These are phyloP conservation scores for Stigmatopora argus DNA, from an alignment of 2,113 vertebrate species.

Conservation along the genomic window DNA sequence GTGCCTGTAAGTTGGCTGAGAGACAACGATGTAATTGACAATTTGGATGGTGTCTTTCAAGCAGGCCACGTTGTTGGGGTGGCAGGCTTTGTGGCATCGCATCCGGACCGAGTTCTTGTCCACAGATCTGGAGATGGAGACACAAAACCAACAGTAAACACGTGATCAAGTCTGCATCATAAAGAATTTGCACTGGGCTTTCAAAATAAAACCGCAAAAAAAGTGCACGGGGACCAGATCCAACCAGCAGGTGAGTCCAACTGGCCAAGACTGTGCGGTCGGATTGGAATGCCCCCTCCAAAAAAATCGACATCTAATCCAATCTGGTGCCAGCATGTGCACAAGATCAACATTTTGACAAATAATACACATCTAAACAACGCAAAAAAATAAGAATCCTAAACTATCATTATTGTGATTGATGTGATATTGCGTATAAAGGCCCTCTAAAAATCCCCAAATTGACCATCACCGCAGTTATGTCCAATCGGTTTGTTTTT, in stretches of 20 bases:
- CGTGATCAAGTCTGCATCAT: neutral
- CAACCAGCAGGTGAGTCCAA: conserved; percentile 52
- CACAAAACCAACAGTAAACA: neutral
- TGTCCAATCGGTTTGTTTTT: conserved; percentile 16
- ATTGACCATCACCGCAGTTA: conserved; percentile 10
- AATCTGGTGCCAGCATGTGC: conserved; percentile 20
- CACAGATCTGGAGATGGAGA: conserved; percentile 10
- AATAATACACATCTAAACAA: conserved; percentile 1
- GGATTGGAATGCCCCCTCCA: neutral
- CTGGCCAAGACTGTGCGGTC: conserved; percentile 43
- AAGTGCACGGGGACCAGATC: conserved; percentile 24
- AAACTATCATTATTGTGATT: conserved; percentile 4
- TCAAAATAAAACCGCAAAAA: conserved; percentile 34
- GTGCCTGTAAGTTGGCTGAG: conserved; percentile 37
- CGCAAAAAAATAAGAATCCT: neutral
- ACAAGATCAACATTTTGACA: neutral
- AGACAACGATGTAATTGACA: conserved; percentile 42
- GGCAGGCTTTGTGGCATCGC: conserved; percentile 44
- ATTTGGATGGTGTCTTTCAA: conserved; percentile 14
- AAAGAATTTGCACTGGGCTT: conserved; percentile 23
- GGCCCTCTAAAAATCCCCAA: conserved; percentile 14
- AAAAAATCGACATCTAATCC: conserved; percentile 17
- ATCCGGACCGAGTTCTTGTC: neutral
- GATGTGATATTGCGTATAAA: neutral
- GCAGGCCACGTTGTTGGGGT: conserved; percentile 21